Evolutionary conservation across 2,113 vertebrate species (phyloP).

Genomic region (Bambusicola thoracicus): DNA sequence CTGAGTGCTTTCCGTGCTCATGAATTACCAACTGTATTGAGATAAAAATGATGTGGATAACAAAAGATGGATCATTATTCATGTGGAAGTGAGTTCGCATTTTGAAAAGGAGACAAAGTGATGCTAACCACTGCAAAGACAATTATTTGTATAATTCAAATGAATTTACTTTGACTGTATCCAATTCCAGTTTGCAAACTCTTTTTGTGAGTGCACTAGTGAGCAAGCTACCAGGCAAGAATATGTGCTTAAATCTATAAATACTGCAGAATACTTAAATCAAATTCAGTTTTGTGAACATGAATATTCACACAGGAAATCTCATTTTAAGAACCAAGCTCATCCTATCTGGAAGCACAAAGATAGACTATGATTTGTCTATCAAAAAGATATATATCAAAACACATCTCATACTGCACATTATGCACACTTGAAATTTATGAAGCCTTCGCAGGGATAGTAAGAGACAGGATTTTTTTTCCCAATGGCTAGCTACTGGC

Average conservation of each 20-base stretch:
- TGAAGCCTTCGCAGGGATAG: neutral
- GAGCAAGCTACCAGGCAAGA: neutral
- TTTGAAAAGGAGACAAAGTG: neutral
- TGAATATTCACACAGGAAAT: constrained; percentile 11
- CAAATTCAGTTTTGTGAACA: neutral
- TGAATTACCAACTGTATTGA: neutral
- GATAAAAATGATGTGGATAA: neutral
- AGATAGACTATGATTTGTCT: constrained; percentile 24
- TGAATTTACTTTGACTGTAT: neutral
- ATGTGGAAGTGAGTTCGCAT: neutral
- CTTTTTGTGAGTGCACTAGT: neutral
- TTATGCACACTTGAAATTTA: constrained; percentile 41
- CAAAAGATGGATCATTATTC: neutral
- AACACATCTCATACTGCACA: constrained; percentile 8
- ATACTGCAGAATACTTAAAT: neutral
- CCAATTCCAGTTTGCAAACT: neutral
- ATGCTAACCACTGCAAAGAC: neutral
- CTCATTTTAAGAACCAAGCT: neutral
- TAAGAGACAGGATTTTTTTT: constrained; percentile 25
- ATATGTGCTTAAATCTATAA: neutral
- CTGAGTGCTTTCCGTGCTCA: accelerated
- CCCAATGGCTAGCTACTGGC: constrained; percentile 10
- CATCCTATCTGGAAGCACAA: neutral
- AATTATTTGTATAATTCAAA: neutral
- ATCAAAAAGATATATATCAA: constrained; percentile 30